phyloP scores from a whole-genome alignment of 2,113 vertebrate species.

The Sinocyclocheilus maitianheensis region DNA sequence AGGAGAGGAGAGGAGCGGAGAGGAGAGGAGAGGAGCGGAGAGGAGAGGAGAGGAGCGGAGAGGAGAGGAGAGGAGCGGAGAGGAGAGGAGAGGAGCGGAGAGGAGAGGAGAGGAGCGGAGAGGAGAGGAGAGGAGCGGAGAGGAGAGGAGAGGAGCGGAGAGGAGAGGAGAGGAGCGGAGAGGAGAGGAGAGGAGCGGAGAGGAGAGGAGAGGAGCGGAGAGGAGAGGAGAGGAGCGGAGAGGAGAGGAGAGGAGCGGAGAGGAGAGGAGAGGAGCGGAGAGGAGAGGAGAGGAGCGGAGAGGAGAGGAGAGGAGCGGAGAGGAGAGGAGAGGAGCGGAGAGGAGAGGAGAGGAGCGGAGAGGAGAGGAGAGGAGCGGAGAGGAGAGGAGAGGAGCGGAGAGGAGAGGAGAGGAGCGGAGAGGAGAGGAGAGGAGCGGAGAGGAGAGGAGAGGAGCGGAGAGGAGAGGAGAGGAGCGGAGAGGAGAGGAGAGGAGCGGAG shows the following conservation, averaged over 20 bases:
- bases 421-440: background rate
- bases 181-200: background rate
- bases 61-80: background rate
- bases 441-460: slow-evolving; percentile 1
- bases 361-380: background rate
- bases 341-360: too few relatives aligned
- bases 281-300: too few relatives aligned
- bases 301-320: background rate
- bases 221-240: too few relatives aligned
- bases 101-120: too few relatives aligned
- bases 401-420: slow-evolving; percentile 5
- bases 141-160: too few relatives aligned
- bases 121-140: background rate
- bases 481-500: background rate
- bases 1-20: background rate
- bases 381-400: slow-evolving; percentile 1
- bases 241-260: background rate
- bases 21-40: too few relatives aligned
- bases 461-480: slow-evolving; percentile 5
- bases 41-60: too few relatives aligned
- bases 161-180: too few relatives aligned
- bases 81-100: too few relatives aligned
- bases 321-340: too few relatives aligned
- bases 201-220: too few relatives aligned
- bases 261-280: too few relatives aligned